Conservation (phyloP, 2,797 vertebrate genomes). For the Myotis planiceps region DNA sequence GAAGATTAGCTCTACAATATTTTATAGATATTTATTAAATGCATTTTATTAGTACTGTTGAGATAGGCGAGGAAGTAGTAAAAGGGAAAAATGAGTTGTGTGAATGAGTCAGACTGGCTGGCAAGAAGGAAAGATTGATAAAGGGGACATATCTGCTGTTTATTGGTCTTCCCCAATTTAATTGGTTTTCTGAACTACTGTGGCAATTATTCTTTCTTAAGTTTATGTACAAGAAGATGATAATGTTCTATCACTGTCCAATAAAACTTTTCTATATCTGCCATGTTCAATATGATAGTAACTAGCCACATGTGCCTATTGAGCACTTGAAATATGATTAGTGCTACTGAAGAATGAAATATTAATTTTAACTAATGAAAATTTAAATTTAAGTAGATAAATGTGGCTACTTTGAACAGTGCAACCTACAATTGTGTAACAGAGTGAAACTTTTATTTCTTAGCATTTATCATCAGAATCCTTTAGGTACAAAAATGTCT, state of each 20-base stretch:
- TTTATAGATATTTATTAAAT: slow-evolving; percentile 43
- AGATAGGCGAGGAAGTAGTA: neutral
- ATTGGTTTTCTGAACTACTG: neutral
- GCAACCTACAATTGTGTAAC: neutral
- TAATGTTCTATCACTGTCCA: neutral
- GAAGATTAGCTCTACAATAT: neutral
- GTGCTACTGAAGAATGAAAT: neutral
- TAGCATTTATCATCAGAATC: neutral
- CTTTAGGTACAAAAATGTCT: slow-evolving; percentile 5
- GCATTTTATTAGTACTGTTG: neutral
- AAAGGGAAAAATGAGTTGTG: neutral
- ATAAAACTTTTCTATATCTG: neutral
- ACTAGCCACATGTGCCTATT: neutral
- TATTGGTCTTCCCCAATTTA: neutral
- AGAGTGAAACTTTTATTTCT: neutral
- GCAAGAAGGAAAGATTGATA: neutral
- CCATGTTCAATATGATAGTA: neutral
- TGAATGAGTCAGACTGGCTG: neutral
- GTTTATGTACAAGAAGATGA: neutral
- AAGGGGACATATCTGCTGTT: neutral
- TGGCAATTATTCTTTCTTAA: neutral
- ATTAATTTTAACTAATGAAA: neutral
- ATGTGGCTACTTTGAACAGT: neutral
- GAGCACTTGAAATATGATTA: neutral
- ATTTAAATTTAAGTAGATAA: neutral